Evolutionary conservation across 2,797 vertebrate genomes (phyloP).

Genomic region (Scolopax rusticola): DNA sequence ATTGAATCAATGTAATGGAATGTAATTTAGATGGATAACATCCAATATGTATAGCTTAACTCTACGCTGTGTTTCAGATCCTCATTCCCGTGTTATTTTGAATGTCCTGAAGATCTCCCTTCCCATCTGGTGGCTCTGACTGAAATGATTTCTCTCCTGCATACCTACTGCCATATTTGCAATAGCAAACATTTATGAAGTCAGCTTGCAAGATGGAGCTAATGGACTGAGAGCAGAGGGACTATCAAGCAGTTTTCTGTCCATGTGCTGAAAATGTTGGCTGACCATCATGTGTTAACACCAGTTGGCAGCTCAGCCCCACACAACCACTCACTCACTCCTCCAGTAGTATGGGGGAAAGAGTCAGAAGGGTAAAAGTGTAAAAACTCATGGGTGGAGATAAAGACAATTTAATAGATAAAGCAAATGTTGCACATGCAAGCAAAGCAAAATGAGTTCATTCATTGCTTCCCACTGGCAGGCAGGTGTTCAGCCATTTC

Average conservation of each 20-base stretch:
- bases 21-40: conserved; percentile 2
- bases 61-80: not conserved
- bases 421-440: not conserved
- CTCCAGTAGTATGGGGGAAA: not conserved
- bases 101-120: not conserved
- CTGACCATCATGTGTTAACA: not conserved
- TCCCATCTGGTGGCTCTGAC: not conserved
- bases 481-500: not conserved
- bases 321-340: rapidly evolving
- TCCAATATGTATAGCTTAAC: not conserved
- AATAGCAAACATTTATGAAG: not conserved
- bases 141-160: not conserved
- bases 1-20: conserved; percentile 30
- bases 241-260: not conserved
- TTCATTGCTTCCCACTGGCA: not conserved
- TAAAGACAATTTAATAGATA: not conserved
- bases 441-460: not conserved
- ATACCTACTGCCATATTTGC: not conserved
- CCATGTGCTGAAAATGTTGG: not conserved
- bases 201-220: not conserved
- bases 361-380: not conserved
- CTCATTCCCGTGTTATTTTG: not conserved
- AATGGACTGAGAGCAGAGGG: not conserved
- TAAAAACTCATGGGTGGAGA: not conserved
- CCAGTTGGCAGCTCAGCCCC: not conserved